phyloP scores from a whole-genome alignment of 2,113 vertebrate species.

The Nettapus auritus region DNA sequence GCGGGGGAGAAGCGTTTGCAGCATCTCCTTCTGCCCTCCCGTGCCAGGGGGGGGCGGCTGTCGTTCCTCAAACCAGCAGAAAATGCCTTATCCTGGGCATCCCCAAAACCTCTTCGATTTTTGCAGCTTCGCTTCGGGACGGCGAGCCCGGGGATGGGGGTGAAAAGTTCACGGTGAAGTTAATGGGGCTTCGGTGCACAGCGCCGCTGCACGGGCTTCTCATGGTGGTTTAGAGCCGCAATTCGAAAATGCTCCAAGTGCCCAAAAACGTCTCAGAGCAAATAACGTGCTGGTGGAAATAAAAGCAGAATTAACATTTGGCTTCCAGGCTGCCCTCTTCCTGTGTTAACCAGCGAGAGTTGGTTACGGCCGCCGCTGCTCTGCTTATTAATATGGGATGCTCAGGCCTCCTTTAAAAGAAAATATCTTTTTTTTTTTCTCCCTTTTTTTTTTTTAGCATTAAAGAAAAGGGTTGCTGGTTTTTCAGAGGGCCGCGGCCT shows the following conservation, averaged over 20 bases:
- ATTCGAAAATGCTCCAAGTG: constrained; percentile 28
- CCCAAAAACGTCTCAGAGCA: constrained; percentile 38
- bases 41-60: neutral
- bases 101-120: neutral
- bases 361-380: neutral
- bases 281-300: constrained; percentile 35
- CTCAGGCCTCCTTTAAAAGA: neutral
- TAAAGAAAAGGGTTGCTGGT: constrained; percentile 8
- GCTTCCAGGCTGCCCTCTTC: constrained; percentile 1
- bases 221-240: constrained; percentile 37
- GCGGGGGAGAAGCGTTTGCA: neutral
- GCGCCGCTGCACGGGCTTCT: neutral
- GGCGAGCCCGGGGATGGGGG: neutral
- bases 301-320: constrained; percentile 22
- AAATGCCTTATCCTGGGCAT: neutral
- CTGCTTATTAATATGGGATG: neutral
- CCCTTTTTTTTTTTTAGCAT: neutral
- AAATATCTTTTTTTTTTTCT: neutral
- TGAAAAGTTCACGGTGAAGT: neutral
- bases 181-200: neutral
- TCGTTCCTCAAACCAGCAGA: neutral
- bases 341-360: neutral
- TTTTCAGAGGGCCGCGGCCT: constrained; percentile 35
- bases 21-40: neutral
- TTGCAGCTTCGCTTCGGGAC: neutral